phyloP scores from a whole-genome alignment of 2,797 vertebrate species.

The Vespertilio murinus region DNA sequence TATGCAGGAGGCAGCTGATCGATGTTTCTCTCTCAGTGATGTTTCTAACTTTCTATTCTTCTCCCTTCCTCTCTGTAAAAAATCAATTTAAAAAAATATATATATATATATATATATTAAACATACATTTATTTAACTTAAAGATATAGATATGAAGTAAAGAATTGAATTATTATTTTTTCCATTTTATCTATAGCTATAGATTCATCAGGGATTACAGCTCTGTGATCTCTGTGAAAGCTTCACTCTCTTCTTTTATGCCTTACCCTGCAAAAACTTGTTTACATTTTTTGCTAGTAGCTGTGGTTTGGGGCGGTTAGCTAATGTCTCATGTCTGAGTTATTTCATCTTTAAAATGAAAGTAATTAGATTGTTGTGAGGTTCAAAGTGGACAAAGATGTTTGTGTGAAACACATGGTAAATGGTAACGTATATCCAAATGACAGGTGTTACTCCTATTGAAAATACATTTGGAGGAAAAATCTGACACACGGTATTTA shows the following conservation, averaged over 20 bases:
- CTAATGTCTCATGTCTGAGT: slow-evolving; percentile 20
- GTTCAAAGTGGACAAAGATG: slow-evolving; percentile 13
- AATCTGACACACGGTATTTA: background rate
- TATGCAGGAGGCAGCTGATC: too few relatives aligned
- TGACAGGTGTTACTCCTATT: slow-evolving; percentile 11
- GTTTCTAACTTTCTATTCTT: too few relatives aligned
- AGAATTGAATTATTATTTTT: background rate
- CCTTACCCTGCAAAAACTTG: background rate
- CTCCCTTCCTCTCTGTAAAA: too few relatives aligned
- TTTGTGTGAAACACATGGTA: slow-evolving; percentile 33
- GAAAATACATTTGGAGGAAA: slow-evolving; percentile 27
- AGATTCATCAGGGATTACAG: background rate
- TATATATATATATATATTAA: too few relatives aligned
- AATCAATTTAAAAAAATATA: too few relatives aligned
- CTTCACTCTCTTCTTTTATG: background rate
- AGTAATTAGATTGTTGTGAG: background rate
- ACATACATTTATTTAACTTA: slow-evolving; percentile 36
- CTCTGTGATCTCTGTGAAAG: slow-evolving; percentile 25
- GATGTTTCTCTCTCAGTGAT: too few relatives aligned
- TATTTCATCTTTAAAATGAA: slow-evolving; percentile 59
- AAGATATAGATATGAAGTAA: background rate
- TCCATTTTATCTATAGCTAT: background rate
- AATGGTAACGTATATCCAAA: slow-evolving; percentile 13
- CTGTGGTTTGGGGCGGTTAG: background rate
- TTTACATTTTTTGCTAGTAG: background rate